Base-by-base conservation (phyloP, 2,113 vertebrate genomes). In the Sinocyclocheilus anophthalmus region DNA sequence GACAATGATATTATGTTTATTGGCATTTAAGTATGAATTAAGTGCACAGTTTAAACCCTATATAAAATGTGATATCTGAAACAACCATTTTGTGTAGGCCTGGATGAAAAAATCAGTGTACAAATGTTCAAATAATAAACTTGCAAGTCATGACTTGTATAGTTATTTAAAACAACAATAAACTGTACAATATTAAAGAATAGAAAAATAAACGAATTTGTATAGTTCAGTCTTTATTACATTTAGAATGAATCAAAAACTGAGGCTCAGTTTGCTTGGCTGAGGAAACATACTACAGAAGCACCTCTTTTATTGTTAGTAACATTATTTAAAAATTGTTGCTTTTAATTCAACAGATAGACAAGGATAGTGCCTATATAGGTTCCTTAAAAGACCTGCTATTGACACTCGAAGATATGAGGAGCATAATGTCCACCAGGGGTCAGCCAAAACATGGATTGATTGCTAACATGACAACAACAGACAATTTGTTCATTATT, bases 91-190 rank as follows among this genome's bases (percentile, higher is more conserved):
- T 53, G 2, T 12, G 69, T 84, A 69, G 13, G 12, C 67, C 65
- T 79, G 82, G 39, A 22, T 37, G 42, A 88, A 82, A 92, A 48
- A 53, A 55, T 73, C 84, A 55, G 84, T 90, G 90, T 39, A 86
- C 91, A 85, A 75, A 72, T 85, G 84, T 75, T 24, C 83, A 83
- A 90, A 85, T 48, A 90, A 88, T 45, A 45, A 45, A 39, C 39
- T 39, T 39, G 5, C 39, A 39, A 7, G 94, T 90, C 87, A 90
- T 92, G 18, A 92, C 76, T 90, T 88, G 87, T 86, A 57, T 92
- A 91, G 92, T 90, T 88, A 90, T 89, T 92, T 92, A 92, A 61
- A 73, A 79, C 83, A 88, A 83, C 90, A 91, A 37, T 88, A 92
- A 87, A 81, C 69, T 85, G 84, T 77, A n/a, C 85, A 84, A 91